A percentile compares a stretch with the other conserved stretches of the same genome.
Conservation (phyloP, 2,113 vertebrate genomes). For the Actinemys pallida region DNA sequence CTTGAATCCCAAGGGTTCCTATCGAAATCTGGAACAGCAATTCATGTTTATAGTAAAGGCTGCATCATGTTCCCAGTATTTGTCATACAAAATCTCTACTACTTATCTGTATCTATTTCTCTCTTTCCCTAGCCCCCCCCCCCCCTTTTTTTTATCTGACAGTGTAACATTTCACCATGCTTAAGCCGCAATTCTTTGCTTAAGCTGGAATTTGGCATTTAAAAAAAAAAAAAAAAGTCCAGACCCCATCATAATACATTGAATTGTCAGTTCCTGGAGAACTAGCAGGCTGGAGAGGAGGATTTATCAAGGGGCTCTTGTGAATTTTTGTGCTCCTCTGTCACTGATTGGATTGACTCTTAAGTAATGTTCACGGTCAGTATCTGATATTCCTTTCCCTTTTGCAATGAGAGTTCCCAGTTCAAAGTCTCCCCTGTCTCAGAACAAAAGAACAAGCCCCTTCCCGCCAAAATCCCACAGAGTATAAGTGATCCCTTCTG, state of each 20-base stretch:
- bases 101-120: constrained; percentile 28
- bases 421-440: not conserved
- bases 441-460: not conserved
- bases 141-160: constrained; percentile 32
- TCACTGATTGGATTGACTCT: not conserved
- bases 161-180: constrained; percentile 41
- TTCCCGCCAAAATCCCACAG: not conserved
- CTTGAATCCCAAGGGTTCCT: constrained; percentile 19
- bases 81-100: constrained; percentile 3
- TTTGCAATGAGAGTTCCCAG: not conserved
- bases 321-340: not conserved
- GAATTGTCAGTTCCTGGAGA: not conserved
- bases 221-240: not conserved
- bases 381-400: not conserved
- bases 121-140: not conserved
- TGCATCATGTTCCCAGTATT: not conserved
- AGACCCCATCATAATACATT: not conserved
- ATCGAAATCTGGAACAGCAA: constrained; percentile 43
- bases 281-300: not conserved
- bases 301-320: not conserved
- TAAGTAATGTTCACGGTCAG: not conserved
- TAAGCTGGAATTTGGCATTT: constrained; percentile 32
- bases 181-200: constrained; percentile 33
- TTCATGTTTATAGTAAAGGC: constrained; percentile 16
- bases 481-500: not conserved